phyloP scores from a whole-genome alignment of 2,888 invertebrate species.

The Andrena haemorrhoa region DNA sequence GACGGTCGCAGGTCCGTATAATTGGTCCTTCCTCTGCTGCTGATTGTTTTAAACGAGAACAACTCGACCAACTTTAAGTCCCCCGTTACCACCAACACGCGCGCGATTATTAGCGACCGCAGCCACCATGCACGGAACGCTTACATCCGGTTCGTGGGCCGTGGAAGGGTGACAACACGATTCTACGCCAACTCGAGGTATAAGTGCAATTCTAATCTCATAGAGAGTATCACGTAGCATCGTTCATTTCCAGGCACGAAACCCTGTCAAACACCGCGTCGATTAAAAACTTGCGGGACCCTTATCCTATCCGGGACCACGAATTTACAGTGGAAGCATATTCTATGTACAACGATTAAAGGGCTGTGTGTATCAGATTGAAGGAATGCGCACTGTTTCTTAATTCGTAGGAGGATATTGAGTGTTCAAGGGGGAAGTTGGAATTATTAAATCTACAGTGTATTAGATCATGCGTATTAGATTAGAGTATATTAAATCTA shows the following conservation, averaged over 20 bases:
- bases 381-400: background rate
- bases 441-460: conserved; percentile 27
- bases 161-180: conserved; percentile 69
- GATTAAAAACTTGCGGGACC: background rate
- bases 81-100: conserved; percentile 78
- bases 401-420: conserved; percentile 14
- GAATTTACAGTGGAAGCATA: too few species aligned
- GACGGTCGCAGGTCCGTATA: conserved; percentile 78
- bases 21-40: conserved; percentile 83
- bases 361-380: background rate
- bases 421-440: conserved; percentile 12
- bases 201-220: conserved; percentile 66
- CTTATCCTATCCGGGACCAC: too few species aligned
- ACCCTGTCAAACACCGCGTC: background rate
- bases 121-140: conserved; percentile 76
- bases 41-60: conserved; percentile 84
- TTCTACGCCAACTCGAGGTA: conserved; percentile 58
- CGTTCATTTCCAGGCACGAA: conserved; percentile 43
- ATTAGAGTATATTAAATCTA: conserved; percentile 16
- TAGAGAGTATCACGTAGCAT: conserved; percentile 39
- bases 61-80: conserved; percentile 79
- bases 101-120: conserved; percentile 78
- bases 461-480: conserved; percentile 24
- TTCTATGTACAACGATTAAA: too few species aligned
- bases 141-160: conserved; percentile 78